Evolutionary conservation across 2,113 vertebrate genomes (phyloP), one percentile per base, ranked within the genome.

Genomic region (Amphiprion ocellaris): DNA sequence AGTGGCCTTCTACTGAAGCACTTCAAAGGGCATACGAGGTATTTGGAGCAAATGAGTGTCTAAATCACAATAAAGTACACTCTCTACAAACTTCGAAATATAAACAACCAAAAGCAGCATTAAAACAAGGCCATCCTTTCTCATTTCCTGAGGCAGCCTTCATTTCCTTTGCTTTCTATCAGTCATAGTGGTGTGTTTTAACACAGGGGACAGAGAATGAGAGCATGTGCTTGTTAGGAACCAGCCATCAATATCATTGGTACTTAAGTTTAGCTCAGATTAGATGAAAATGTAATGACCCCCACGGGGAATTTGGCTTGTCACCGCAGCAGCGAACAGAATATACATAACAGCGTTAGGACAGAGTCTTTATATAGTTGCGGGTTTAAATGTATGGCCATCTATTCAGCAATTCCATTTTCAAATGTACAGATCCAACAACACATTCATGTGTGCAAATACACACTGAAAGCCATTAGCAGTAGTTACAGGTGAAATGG

Each of bases 211-310:
- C 64, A 62, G 61, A 56, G 52, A 69, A 47, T 58, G 65, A 77
- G 69, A 64, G 19, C 24, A 54, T 44, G 21, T 10, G 33, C 17
- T n/a, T 16, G 37, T 68, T 52, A 61, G 44, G 26, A 26, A 44
- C 37, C 19, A 37, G 61, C 15, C 53, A 69, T 84, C 33, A 61
- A 68, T 86, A 68, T 7, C 1, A 0, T 52, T 44, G 19, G 26
- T 63, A n/a, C 62, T 67, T 80, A n/a, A 78, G 76, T 75, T 81
- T 41, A 44, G 46, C 19, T 23, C n/a, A 7, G 46, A 85, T 69
- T 47, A 77, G 41, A 77, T 69, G 49, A 49, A 80, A 80, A 4
- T 67, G 23, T 67, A 79, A 90, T 69, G 75, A 39, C 70, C 28
- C 63, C 56, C 71, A 30, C 11, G 69, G 80, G 78, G 78, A 62